phyloP scores from a whole-genome alignment of 2,113 vertebrate species.

The Oncorhynchus gorbuscha region DNA sequence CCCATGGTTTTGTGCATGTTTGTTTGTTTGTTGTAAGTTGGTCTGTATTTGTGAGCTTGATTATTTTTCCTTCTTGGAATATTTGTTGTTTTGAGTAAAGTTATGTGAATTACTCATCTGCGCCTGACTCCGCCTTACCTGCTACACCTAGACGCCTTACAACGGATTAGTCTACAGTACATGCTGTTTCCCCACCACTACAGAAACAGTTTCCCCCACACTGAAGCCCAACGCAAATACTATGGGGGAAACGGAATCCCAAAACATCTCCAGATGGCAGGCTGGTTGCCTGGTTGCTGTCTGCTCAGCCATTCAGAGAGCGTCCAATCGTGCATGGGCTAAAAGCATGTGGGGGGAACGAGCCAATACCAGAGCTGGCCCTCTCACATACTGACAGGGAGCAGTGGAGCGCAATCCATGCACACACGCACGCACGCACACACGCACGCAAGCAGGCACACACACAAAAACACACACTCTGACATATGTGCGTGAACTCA shows the following conservation, averaged over 20 bases:
- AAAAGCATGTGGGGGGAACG: constrained; percentile 19
- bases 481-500: neutral
- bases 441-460: neutral
- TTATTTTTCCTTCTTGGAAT: too few relatives aligned
- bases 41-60: too few relatives aligned
- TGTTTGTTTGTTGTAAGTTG: too few relatives aligned
- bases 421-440: neutral
- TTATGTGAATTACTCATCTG: too few relatives aligned
- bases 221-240: constrained; percentile 18
- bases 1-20: too few relatives aligned
- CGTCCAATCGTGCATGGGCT: neutral
- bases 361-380: constrained; percentile 10
- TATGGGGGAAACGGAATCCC: constrained; percentile 29
- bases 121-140: too few relatives aligned
- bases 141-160: too few relatives aligned
- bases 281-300: constrained; percentile 36
- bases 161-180: neutral
- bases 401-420: neutral
- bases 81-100: too few relatives aligned
- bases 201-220: neutral
- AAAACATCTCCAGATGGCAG: neutral
- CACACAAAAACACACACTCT: neutral
- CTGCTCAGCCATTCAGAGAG: constrained; percentile 52
- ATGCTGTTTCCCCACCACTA: neutral
- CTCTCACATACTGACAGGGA: constrained; percentile 16